These are phyloP conservation scores for Pelecanoides urinatrix DNA, from an alignment of 2,113 vertebrate genomes.

Conservation along the genomic window DNA sequence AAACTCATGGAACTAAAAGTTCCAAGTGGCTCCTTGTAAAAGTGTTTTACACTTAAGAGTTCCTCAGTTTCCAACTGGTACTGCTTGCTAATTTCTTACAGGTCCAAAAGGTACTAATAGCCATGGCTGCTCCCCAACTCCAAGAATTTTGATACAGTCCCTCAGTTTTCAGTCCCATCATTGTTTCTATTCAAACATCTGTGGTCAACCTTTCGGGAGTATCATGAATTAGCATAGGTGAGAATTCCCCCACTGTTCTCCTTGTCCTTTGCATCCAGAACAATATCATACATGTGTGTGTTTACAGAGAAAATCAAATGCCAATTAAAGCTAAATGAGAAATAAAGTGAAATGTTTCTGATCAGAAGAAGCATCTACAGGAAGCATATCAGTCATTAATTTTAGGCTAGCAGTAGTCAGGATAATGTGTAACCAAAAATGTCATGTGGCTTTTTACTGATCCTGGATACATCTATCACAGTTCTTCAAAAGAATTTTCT, in stretches of 20 bases:
- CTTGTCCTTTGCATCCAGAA: background rate
- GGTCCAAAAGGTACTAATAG: background rate
- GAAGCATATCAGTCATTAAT: background rate
- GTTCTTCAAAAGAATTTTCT: background rate
- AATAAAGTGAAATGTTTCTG: background rate
- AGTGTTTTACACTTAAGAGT: background rate
- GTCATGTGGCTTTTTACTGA: background rate
- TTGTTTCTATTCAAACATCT: background rate
- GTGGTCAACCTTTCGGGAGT: background rate
- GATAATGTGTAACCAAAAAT: background rate
- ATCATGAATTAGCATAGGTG: background rate
- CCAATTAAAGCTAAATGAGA: background rate
- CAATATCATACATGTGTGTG: rapidly evolving
- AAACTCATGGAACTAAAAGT: background rate
- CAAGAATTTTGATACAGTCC: background rate
- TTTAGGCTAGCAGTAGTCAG: background rate
- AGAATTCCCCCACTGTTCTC: background rate
- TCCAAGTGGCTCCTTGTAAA: background rate
- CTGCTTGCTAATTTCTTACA: background rate
- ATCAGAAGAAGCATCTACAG: background rate
- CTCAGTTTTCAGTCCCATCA: background rate
- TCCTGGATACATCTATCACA: background rate
- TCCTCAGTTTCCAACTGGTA: background rate
- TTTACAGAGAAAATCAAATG: background rate
- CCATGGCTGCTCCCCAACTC: background rate